These are phyloP conservation scores for Cyclina sinensis DNA, from an alignment of 1,140 invertebrate genomes.

Conservation along the genomic window DNA sequence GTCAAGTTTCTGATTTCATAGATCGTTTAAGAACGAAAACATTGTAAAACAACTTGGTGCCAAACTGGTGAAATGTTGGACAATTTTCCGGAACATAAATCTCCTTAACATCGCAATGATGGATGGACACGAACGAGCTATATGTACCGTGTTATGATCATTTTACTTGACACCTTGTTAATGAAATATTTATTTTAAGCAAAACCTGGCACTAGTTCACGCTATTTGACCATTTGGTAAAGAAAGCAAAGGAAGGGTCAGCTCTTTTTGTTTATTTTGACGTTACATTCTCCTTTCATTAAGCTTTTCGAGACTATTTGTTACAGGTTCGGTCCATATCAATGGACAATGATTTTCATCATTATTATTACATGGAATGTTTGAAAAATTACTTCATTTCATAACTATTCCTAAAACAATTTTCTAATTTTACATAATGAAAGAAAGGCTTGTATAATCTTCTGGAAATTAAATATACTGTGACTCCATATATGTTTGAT, in stretches of 20 bases:
- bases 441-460: too few relatives aligned
- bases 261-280: not conserved
- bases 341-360: too few relatives aligned
- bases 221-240: not conserved
- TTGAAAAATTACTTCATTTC: too few relatives aligned
- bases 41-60: conserved; percentile 44
- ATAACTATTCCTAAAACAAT: too few relatives aligned
- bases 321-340: too few relatives aligned
- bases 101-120: not conserved
- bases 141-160: conserved; percentile 4
- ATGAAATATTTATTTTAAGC: conserved; percentile 50
- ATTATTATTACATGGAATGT: too few relatives aligned
- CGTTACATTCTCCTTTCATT: not conserved
- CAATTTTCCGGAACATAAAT: conserved; percentile 68
- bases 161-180: conserved; percentile 60
- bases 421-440: too few relatives aligned
- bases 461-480: too few relatives aligned
- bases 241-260: too few relatives aligned
- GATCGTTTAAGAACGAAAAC: conserved; percentile 41
- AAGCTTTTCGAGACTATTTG: too few relatives aligned
- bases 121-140: conserved; percentile 8
- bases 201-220: not conserved
- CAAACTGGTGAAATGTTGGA: conserved; percentile 36
- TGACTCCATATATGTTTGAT: too few relatives aligned
- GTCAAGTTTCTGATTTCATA: conserved; percentile 42